Conservation (phyloP, 2,797 vertebrate genomes). For the Gymnopithys bicolor region DNA sequence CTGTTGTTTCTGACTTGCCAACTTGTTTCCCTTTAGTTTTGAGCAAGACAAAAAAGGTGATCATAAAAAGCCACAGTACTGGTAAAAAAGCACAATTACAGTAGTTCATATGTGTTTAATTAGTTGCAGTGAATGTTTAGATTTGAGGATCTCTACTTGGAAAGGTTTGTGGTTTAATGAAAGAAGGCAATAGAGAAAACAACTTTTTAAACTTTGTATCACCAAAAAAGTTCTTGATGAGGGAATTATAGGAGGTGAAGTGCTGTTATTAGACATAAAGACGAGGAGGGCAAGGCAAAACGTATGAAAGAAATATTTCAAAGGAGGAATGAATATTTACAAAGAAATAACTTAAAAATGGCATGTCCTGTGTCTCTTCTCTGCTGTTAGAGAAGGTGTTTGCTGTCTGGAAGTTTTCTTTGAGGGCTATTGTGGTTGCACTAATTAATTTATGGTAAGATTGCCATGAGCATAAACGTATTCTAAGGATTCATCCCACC, state of each 20-base stretch:
- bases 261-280: not conserved
- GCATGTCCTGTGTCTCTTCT: not conserved
- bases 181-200: not conserved
- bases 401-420: not conserved
- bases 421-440: not conserved
- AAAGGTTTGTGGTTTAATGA: not conserved
- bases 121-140: not conserved
- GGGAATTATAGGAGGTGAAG: not conserved
- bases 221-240: not conserved
- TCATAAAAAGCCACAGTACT: not conserved
- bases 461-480: not conserved
- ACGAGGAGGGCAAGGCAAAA: not conserved
- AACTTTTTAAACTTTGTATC: not conserved
- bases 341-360: not conserved
- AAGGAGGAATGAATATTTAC: not conserved
- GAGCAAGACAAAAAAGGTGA: not conserved
- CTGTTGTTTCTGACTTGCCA: not conserved
- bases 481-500: not conserved
- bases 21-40: not conserved
- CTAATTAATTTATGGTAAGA: not conserved
- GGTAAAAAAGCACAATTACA: not conserved
- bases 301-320: not conserved
- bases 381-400: not conserved
- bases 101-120: not conserved
- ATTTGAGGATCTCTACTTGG: not conserved